Evolutionary conservation across 1,140 invertebrate genomes (phyloP).

Genomic region (Campoletis sonorensis): DNA sequence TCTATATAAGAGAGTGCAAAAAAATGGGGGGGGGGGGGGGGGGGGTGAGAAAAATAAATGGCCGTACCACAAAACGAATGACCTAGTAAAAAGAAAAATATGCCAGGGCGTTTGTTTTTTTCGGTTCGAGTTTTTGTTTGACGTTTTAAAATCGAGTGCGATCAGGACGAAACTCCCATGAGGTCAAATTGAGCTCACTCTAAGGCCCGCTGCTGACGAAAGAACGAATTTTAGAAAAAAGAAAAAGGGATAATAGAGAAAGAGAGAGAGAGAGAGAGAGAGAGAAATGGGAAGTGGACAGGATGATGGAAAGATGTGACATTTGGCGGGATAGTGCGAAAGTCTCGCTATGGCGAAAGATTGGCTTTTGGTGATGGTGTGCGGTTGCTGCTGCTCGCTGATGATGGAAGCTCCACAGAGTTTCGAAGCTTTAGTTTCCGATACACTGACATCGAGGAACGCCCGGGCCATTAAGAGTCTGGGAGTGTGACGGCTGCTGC

Average conservation of each 20-base stretch:
- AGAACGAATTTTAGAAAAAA: too few species aligned
- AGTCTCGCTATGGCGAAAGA: slow-evolving; percentile 8
- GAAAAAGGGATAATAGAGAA: too few species aligned
- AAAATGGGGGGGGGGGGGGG: too few species aligned
- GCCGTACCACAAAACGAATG: too few species aligned
- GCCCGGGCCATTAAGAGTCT: slow-evolving; percentile 36
- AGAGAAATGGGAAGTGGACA: neutral
- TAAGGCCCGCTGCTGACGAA: neutral
- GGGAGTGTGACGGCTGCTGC: slow-evolving; percentile 44
- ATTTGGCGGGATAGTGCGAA: neutral
- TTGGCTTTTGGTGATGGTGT: slow-evolving; percentile 1
- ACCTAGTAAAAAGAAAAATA: too few species aligned
- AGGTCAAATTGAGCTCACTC: neutral
- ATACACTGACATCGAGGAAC: slow-evolving; percentile 37
- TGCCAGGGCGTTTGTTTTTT: too few species aligned
- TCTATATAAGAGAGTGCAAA: too few species aligned
- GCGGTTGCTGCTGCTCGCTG: neutral
- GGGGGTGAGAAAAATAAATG: too few species aligned
- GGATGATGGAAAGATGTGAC: slow-evolving; percentile 32
- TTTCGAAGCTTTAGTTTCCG: slow-evolving; percentile 37
- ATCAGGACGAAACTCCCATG: neutral
- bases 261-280: neutral
- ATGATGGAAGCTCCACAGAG: slow-evolving; percentile 22
- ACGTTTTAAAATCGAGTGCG: neutral
- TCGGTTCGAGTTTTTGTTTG: too few species aligned